phyloP scores from a whole-genome alignment of 2,888 invertebrate genomes.

The Diaprepes abbreviatus region DNA sequence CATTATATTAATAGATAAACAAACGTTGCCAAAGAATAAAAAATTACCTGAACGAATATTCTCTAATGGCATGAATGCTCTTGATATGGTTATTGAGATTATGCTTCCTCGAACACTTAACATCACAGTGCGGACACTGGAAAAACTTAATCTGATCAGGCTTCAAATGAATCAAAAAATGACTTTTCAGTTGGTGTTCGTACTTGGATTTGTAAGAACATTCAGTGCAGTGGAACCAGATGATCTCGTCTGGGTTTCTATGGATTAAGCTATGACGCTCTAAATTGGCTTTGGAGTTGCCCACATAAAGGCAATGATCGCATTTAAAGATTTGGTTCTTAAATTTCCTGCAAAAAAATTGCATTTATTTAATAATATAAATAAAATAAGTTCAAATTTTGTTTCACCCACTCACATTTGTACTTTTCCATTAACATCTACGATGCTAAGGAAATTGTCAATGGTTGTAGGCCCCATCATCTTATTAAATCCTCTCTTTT shows the following conservation, averaged over 20 bases:
- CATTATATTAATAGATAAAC: too few species aligned
- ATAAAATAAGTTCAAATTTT: too few species aligned
- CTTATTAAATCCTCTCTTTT: neutral
- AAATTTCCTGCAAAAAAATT: conserved; percentile 7
- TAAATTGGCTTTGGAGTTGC: conserved; percentile 34
- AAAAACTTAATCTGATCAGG: conserved; percentile 42
- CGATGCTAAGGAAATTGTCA: neutral
- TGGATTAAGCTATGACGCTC: conserved; percentile 42
- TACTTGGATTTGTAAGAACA: conserved; percentile 47
- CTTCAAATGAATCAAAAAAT: conserved; percentile 37
- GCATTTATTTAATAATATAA: too few species aligned
- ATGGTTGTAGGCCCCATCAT: neutral
- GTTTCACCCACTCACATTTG: conserved; percentile 12
- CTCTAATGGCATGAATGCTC: conserved; percentile 33
- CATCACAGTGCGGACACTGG: conserved; percentile 43
- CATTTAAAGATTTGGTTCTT: conserved; percentile 28
- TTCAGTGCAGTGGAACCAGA: conserved; percentile 42
- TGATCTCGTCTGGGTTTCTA: conserved; percentile 32
- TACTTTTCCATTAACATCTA: conserved; percentile 9
- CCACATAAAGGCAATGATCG: conserved; percentile 38
- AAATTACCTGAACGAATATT: conserved; percentile 34
- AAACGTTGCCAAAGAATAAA: too few species aligned
- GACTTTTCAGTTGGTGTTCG: conserved; percentile 42
- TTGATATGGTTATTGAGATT: conserved; percentile 42
- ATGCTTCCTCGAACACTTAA: conserved; percentile 41